Conservation (phyloP, 2,113 vertebrate species). For the Pavo muticus region DNA sequence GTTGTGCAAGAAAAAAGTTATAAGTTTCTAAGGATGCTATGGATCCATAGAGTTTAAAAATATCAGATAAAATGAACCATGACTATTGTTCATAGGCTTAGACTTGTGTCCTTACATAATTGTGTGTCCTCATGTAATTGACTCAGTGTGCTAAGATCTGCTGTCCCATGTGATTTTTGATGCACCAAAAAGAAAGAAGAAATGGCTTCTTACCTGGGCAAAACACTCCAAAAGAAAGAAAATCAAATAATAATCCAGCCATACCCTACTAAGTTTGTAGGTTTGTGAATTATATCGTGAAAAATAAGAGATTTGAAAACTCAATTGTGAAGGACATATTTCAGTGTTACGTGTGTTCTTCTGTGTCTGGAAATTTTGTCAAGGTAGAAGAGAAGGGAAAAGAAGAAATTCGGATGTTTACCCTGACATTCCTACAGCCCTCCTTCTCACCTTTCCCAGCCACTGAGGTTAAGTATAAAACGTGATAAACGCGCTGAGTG, state of each 20-base stretch:
- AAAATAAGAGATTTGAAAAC: neutral
- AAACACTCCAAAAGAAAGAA: neutral
- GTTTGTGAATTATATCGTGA: neutral
- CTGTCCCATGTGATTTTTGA: neutral
- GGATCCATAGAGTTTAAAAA: neutral
- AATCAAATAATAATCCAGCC: neutral
- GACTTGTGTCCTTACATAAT: neutral
- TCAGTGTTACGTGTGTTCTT: neutral
- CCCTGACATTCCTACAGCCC: neutral
- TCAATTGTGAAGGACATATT: neutral
- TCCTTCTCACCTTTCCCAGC: neutral
- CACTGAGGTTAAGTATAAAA: neutral
- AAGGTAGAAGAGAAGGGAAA: neutral
- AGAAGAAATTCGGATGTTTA: neutral
- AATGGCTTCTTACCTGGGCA: neutral
- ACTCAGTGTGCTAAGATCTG: neutral
- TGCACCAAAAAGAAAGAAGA: neutral
- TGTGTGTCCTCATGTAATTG: neutral
- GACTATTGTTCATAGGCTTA: neutral
- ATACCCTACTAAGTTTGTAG: neutral
- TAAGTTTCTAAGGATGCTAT: neutral
- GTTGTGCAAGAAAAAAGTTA: neutral
- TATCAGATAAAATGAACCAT: neutral
- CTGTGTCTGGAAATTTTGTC: neutral
- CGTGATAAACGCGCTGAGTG: rapidly evolving